Evolutionary conservation across 2,888 invertebrate species (phyloP), one percentile per base, ranked within the genome.

Genomic region (Cephus rjabovi): DNA sequence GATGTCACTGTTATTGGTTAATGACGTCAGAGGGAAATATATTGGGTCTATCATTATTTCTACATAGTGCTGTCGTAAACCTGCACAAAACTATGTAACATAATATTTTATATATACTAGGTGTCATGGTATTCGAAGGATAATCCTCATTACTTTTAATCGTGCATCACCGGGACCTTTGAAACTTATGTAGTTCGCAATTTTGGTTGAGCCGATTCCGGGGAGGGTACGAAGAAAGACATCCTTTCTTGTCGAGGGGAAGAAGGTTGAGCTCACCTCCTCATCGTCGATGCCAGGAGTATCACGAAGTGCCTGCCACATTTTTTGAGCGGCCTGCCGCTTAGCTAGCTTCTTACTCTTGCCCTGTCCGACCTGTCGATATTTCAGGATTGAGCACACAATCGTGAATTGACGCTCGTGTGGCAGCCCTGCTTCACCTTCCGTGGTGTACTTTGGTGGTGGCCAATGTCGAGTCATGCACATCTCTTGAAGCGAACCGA

Each of bases 321-420:
- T 98, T 91, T 97, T 96, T 90, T 97, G 96, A 3, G 99, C 99
- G 0, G 99, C 98, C 90, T 97, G 95, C n/a, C 98, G 94, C 92
- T 99, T 99, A 4, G 99, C 98, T 76, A 98, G 93, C 92, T 99
- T 99, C 93, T 99, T 99, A 76, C 98, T 98, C 89, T 98, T 98
- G 30, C 98, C 98, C 69, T 95, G 95, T 75, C 97, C 97, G 69
- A 95, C 93, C 92, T 98, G 98, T 35, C 95, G 95, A 86, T 96
- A 95, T 87, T 96, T 97, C 84, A 97, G 93, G 85, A 98, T 96
- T 77, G 95, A 95, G 90, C 99, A 98, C 4, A 96, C 95, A 87
- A 98, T 98, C 0, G 98, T 97, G 90, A 99, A 99, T 85, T 97
- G 96, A 70, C 98, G 94, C 91, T 98, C 98, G 90, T 98, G 98